phyloP scores from a whole-genome alignment of 2,113 vertebrate species.

The Oostethus manadensis region DNA sequence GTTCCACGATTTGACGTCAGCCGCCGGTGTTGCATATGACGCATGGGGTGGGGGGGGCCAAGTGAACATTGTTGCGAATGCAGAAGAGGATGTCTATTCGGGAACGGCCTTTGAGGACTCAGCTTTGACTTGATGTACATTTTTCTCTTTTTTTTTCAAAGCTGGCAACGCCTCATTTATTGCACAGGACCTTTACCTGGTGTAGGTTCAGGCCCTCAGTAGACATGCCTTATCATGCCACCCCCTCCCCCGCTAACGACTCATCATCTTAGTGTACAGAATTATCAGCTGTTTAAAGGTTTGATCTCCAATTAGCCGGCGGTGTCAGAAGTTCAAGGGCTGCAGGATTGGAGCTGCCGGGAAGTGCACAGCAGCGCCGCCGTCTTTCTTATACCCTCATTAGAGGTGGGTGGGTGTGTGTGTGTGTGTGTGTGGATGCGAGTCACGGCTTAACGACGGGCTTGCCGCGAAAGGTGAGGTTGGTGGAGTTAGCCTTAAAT shows the following conservation, averaged over 20 bases:
- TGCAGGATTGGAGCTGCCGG: conserved; percentile 43
- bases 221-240: conserved; percentile 65
- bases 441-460: conserved; percentile 35
- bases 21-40: conserved; percentile 36
- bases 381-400: conserved; percentile 30
- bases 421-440: conserved; percentile 10
- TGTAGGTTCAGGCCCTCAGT: conserved; percentile 55
- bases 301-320: conserved; percentile 50
- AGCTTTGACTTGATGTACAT: conserved; percentile 31
- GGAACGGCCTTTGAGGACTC: neutral
- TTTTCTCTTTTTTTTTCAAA: conserved; percentile 24
- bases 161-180: conserved; percentile 54
- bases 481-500: conserved; percentile 69
- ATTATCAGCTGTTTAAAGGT: conserved; percentile 51
- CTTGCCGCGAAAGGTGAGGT: conserved; percentile 41
- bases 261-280: conserved; percentile 53
- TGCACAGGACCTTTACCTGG: conserved; percentile 57
- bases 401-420: conserved; percentile 1
- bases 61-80: conserved; percentile 24
- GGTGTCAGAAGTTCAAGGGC: conserved; percentile 65
- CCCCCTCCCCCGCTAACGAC: conserved; percentile 37
- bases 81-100: conserved; percentile 20
- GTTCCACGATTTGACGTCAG: conserved; percentile 53
- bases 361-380: conserved; percentile 27
- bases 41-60: conserved; percentile 14